Evolutionary conservation across 2,888 invertebrate genomes (phyloP), one percentile per base, ranked within the genome.

Genomic region (Erebia epiphron): DNA sequence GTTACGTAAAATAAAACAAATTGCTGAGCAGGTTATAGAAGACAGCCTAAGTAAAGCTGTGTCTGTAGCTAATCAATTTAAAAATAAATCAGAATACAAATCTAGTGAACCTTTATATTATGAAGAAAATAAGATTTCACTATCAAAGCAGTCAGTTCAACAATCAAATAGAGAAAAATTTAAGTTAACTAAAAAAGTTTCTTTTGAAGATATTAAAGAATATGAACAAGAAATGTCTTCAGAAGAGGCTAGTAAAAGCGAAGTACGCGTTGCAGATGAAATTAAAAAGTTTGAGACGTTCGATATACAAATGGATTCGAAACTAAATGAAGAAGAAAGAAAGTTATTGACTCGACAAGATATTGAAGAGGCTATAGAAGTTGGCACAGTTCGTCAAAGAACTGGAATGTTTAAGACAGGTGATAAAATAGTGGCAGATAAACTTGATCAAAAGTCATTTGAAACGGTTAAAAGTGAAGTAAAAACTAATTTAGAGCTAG

Each of bases 41-140:
- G 86, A 90, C 52, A 93, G 86, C 64, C 86, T 92, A 49, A 82
- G 86, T 72, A 86, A 83, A 77, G 91, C 91, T 61, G 75, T 91
- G 0, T 83, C 84, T 1, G 85, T 90, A 0, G 83, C 90, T 16
- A 82, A 87, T 73, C 84, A 90, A 69, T 86, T 90, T 21, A 84
- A 88, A 68, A 83, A 86, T 71, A 90, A 88, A 77, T 85, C 90
- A 0, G 82, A 85, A 67, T 72, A 79, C 52, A 35, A 35, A 58
- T 9, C 10, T 21, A 57, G 10, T 21, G 21, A 49, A 5, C 43
- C 14, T 14, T 46, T n/a, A 26, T 43, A 54, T 18, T 2, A 13
- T 21, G 49, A 43, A 26, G 41, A 54, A n/a, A 46, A 61, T 21
- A 35, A 56, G 11, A 9, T 16, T 16, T 21, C 8, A 54, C 2